Conservation (phyloP, 1,140 invertebrate genomes). For the Ips nitidus region DNA sequence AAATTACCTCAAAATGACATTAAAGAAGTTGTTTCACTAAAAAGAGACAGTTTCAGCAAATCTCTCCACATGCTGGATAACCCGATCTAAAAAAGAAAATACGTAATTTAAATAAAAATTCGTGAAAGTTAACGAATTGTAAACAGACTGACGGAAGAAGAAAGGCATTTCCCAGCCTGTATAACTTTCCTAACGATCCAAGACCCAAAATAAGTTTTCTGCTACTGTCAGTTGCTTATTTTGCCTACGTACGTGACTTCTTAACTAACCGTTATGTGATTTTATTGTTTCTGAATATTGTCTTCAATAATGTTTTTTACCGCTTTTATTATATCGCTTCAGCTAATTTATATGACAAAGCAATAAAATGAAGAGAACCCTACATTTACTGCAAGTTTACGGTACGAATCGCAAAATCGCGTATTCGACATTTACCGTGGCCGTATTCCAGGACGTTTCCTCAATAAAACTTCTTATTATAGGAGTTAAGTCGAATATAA, state of each 20-base stretch:
- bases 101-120: background rate
- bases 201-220: background rate
- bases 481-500: conserved; percentile 3
- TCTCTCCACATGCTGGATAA: too few relatives aligned
- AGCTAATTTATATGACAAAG: background rate
- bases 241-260: background rate
- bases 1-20: background rate
- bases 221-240: background rate
- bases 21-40: background rate
- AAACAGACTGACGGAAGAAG: background rate
- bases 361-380: background rate
- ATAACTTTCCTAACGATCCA: conserved; percentile 1
- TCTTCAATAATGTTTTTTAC: background rate
- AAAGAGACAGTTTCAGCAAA: too few relatives aligned
- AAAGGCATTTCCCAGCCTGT: background rate
- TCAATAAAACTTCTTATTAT: conserved; percentile 7
- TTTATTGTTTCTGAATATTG: background rate
- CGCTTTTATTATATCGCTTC: background rate
- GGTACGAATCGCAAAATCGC: background rate
- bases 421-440: conserved; percentile 1
- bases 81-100: background rate
- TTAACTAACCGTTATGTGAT: background rate
- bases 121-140: conserved; percentile 1
- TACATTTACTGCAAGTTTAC: background rate
- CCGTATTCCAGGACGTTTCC: conserved; percentile 3